Evolutionary conservation across 2,113 vertebrate species (phyloP).

Genomic region (Cranoglanis bouderius): DNA sequence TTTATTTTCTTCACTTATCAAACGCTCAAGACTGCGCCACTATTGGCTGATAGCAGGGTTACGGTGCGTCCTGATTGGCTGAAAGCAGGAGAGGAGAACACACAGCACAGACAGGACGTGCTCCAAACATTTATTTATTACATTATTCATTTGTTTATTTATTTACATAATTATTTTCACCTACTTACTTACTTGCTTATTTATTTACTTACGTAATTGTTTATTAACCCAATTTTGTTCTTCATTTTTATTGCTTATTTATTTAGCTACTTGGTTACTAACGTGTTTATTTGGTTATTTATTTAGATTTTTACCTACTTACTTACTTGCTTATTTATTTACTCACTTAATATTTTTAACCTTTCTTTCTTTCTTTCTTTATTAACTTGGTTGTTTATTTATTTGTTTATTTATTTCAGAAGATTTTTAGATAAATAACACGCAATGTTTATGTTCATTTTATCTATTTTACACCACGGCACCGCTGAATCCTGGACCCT

Average conservation of each 20-base stretch:
- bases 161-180: not conserved
- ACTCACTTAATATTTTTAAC: not conserved
- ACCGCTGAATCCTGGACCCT: not conserved
- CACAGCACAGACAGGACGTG: no score
- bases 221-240: not conserved
- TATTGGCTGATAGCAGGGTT: not conserved
- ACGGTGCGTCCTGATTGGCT: not conserved
- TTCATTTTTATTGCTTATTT: no score
- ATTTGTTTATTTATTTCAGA: not conserved
- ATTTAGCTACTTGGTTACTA: not conserved
- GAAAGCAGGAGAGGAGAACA: not conserved
- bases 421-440: no score
- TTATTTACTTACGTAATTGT: not conserved
- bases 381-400: no score
- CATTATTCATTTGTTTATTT: not conserved
- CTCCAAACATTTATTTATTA: not conserved
- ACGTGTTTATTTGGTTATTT: not conserved
- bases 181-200: not conserved
- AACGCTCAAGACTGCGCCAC: not conserved
- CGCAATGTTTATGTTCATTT: not conserved
- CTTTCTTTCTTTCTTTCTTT: not conserved
- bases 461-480: not conserved
- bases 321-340: not conserved
- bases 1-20: not conserved
- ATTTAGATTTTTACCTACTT: not conserved